Evolutionary conservation across 1,140 invertebrate genomes (phyloP).

Genomic region (Cydia fagiglandana): DNA sequence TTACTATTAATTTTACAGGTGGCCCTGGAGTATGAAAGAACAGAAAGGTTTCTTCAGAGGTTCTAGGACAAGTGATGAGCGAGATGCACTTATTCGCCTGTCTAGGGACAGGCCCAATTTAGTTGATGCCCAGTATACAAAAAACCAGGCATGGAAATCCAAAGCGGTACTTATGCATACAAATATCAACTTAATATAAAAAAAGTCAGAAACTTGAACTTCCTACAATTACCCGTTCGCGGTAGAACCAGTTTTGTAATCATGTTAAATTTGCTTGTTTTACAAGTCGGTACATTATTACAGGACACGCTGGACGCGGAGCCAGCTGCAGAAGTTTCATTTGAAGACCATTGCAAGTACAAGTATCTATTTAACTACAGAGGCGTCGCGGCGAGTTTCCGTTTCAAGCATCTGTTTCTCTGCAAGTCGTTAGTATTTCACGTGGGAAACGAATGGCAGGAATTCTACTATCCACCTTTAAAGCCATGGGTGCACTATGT

Average conservation of each 20-base stretch:
- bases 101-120: slow-evolving; percentile 89
- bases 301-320: slow-evolving; percentile 91
- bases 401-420: slow-evolving; percentile 97
- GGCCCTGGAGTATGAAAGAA: slow-evolving; percentile 90
- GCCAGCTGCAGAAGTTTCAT: slow-evolving; percentile 91
- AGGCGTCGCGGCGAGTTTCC: slow-evolving; percentile 97
- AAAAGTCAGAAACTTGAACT: too few relatives aligned
- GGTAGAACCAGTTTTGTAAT: too few relatives aligned
- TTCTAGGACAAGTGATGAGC: slow-evolving; percentile 93
- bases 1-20: slow-evolving; percentile 57
- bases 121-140: slow-evolving; percentile 96
- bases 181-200: too few relatives aligned
- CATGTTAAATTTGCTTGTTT: too few relatives aligned
- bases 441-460: slow-evolving; percentile 95
- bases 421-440: slow-evolving; percentile 97
- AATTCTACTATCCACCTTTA: slow-evolving; percentile 96
- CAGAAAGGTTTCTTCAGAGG: slow-evolving; percentile 93
- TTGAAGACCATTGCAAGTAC: slow-evolving; percentile 96
- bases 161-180: slow-evolving; percentile 80
- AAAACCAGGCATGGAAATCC: slow-evolving; percentile 99
- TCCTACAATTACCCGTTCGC: too few relatives aligned
- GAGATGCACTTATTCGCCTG: slow-evolving; percentile 93
- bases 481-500: slow-evolving; percentile 98
- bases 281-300: slow-evolving; percentile 37
- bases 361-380: slow-evolving; percentile 98